Percentiles rank a stretch among this genome's conserved stretches.
Conservation (phyloP, 2,888 invertebrate genomes). For the Heteromurus nitidus region DNA sequence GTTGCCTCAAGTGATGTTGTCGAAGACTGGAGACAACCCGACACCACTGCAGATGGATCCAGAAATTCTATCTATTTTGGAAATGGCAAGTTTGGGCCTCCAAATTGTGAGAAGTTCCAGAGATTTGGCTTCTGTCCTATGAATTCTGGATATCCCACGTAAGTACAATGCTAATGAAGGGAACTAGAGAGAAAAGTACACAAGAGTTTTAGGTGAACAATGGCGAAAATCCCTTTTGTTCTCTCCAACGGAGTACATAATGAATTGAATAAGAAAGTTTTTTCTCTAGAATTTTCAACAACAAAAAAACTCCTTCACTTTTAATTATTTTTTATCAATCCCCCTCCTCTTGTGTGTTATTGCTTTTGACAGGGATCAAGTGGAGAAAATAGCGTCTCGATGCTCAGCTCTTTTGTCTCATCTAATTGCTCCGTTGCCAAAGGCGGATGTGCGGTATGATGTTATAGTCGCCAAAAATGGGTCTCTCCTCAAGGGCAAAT, state of each 20-base stretch:
- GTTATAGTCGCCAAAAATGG: constrained; percentile 58
- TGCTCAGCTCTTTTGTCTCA: constrained; percentile 73
- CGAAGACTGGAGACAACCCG: constrained; percentile 68
- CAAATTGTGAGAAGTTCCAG: constrained; percentile 72
- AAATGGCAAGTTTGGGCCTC: constrained; percentile 61
- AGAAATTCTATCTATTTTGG: constrained; percentile 43
- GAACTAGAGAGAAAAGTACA: constrained; percentile 1
- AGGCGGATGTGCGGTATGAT: constrained; percentile 69
- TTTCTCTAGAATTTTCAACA: neutral
- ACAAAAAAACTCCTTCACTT: too few relatives aligned
- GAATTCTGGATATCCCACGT: constrained; percentile 72
- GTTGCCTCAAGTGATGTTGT: constrained; percentile 67
- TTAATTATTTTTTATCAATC: constrained; percentile 52
- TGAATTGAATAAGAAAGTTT: too few relatives aligned
- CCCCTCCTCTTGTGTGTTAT: constrained; percentile 42
- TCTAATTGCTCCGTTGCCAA: constrained; percentile 72
- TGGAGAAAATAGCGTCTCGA: constrained; percentile 71
- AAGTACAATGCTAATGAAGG: constrained; percentile 52
- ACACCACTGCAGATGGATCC: constrained; percentile 14
- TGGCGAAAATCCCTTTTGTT: too few relatives aligned
- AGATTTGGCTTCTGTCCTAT: constrained; percentile 73
- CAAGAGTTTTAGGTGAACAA: too few relatives aligned
- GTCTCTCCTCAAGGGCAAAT: constrained; percentile 58
- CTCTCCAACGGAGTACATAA: neutral
- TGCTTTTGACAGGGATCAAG: constrained; percentile 63